Evolutionary conservation across 2,113 vertebrate species (phyloP).

Genomic region (Campylorhamphus procurvoides): DNA sequence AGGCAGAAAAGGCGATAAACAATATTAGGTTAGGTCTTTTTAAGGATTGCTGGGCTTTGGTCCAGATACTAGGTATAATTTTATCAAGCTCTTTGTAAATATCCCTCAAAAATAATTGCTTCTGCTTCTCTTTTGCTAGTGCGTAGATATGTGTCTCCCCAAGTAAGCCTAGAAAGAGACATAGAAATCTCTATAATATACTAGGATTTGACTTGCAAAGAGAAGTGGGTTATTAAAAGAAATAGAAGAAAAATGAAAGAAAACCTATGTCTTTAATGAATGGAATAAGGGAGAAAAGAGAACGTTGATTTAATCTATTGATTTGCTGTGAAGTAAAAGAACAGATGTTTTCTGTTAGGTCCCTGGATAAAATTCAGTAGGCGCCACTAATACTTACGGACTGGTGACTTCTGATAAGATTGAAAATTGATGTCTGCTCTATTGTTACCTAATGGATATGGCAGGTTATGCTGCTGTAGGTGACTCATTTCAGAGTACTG

Average conservation of each 20-base stretch:
- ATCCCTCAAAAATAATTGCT: conserved; percentile 7
- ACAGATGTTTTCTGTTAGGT: conserved; percentile 77
- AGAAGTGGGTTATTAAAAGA: conserved; percentile 69
- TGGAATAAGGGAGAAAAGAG: conserved; percentile 62
- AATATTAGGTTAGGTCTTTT: neutral
- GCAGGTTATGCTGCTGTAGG: conserved; percentile 33
- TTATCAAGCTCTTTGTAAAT: neutral
- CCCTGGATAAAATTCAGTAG: conserved; percentile 76
- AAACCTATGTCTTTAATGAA: conserved; percentile 62
- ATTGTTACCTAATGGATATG: conserved; percentile 59
- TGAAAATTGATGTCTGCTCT: conserved; percentile 66
- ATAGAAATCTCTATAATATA: conserved; percentile 47
- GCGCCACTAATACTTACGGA: conserved; percentile 71
- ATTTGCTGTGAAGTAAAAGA: conserved; percentile 74
- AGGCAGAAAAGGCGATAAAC: neutral
- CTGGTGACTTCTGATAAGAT: conserved; percentile 77
- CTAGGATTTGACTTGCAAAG: conserved; percentile 58
- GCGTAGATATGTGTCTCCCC: neutral
- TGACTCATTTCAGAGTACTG: conserved; percentile 15
- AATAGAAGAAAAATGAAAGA: conserved; percentile 59
- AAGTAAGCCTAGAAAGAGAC: conserved; percentile 47
- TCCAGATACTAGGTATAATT: conserved; percentile 30
- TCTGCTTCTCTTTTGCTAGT: conserved; percentile 13
- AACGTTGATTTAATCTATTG: conserved; percentile 75
- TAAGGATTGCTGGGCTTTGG: neutral